A percentile compares a stretch with the other conserved stretches of the same genome.
These are phyloP conservation scores for Muraenolepis orangiensis DNA, from an alignment of 2,797 vertebrate species.

Conservation along the genomic window DNA sequence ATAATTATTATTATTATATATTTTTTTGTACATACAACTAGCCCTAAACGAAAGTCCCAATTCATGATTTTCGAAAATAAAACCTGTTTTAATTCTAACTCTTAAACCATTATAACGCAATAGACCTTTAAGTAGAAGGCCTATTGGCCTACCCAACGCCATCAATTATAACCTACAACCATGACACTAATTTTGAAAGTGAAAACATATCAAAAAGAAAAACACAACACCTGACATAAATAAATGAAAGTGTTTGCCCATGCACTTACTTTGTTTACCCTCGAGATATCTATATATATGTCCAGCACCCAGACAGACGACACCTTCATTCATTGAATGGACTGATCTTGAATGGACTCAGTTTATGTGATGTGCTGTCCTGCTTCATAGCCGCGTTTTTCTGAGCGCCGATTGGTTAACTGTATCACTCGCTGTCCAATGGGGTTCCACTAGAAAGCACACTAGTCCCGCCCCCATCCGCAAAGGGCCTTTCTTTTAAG, in stretches of 20 bases:
- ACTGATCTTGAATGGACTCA: neutral
- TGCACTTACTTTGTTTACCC: constrained; percentile 44
- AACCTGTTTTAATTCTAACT: neutral
- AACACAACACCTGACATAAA: neutral
- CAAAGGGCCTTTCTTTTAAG: constrained; percentile 70
- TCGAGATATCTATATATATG: neutral
- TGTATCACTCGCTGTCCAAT: constrained; percentile 48
- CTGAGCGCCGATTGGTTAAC: constrained; percentile 32
- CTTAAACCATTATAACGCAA: neutral
- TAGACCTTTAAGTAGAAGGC: neutral
- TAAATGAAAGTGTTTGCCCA: neutral
- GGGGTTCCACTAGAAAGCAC: neutral
- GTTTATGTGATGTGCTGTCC: neutral
- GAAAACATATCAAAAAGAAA: too few relatives aligned
- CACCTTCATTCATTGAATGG: constrained; percentile 15
- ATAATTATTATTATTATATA: neutral
- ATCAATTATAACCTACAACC: too few relatives aligned
- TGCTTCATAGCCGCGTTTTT: neutral
- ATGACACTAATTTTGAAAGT: too few relatives aligned
- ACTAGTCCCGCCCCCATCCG: constrained; percentile 28
- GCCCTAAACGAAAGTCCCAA: neutral
- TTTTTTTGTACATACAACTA: neutral
- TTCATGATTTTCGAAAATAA: neutral
- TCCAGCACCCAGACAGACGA: constrained; percentile 5
- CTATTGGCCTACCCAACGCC: too few relatives aligned